Evolutionary conservation across 2,113 vertebrate genomes (phyloP), one percentile per base, ranked within the genome.

Genomic region (Eulemur rufifrons): DNA sequence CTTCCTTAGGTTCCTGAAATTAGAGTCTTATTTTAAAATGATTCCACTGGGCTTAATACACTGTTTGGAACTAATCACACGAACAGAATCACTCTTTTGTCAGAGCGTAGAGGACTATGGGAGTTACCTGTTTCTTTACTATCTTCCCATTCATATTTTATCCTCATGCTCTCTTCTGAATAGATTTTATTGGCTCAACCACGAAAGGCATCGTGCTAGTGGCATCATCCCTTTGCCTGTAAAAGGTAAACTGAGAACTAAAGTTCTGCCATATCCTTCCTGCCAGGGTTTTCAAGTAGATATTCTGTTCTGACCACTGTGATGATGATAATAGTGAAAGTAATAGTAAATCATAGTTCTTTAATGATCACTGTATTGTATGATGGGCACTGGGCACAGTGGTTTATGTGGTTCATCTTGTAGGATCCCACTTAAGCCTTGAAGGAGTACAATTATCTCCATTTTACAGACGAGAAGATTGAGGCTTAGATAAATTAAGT

Each of bases 21-120:
- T 54, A 97, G 94, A 97, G 84, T 95, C 97, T 97, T 96, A 94
- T 74, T 98, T 98, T 97, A 96, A 95, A 81, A 45, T 50, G 91
- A 73, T 96, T 77, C 94, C 77, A n/a, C 29, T 64, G 85, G 98
- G 97, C 47, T 97, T 97, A 89, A 86, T 96, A 90, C 29, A 84
- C 25, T 71, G 96, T 73, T 95, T 94, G 94, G 97, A 95, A 94
- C 86, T 88, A 92, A 95, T 98, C 96, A 39, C 63, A 29, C 15
- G 17, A 86, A 52, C 52, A 96, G 86, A 87, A 77, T 93, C 96
- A 89, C 61, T 86, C 83, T 61, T 69, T 74, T 95, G 92, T 96
- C 64, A 11, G 91, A 76, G 63, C 5, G 13, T 63, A 77, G 87
- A 74, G 81, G 39, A 83, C 90, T 77, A 0, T 78, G 96, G 89